Evolutionary conservation across 2,888 invertebrate species (phyloP), one percentile per base, ranked within the genome.

Genomic region (Spilosoma lubricipeda): DNA sequence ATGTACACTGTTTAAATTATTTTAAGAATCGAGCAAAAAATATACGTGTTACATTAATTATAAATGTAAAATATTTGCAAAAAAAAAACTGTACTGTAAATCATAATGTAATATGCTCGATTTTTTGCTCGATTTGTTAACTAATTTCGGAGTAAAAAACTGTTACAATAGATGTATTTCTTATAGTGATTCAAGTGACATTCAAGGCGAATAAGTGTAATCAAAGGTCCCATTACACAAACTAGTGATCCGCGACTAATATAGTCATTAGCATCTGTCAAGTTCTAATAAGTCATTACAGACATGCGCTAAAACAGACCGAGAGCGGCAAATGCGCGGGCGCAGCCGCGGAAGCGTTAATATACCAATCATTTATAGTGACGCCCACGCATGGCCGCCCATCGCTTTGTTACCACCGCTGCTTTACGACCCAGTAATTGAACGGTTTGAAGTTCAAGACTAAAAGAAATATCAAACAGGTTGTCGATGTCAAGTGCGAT

Each of bases 331-430:
- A 74, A 80, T 82, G 88, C 89, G 89, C 88, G 86, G 88, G 89
- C 87, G 89, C 81, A 81, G 84, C 85, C 87, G 85, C 88, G 88
- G 87, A 89, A 88, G 89, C 85, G 79, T 76, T 77, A 68, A 45
- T 48, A 45, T 48, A 77, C 77, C 75, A 77, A 83, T 81, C 76
- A 83, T 90, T 92, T 91, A 91, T 90, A 86, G 86, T 82, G 77
- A 84, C 90, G 86, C 93, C 92, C 86, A 91, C 93, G 84, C 89
- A 77, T 75, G 82, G 75, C 78, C 85, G 82, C 69, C 73, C 70
- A 67, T 33, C 15, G 70, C 66, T 74, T 70, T 67, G 70, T 67
- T 70, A 63, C 75, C 77, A 74, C 72, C 71, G 82, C 82, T 72
- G 77, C 66, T 84, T 82, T 75, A 83, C 81, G 81, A 85, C 76